These are phyloP conservation scores for Slavum lentiscoides DNA, from an alignment of 2,888 invertebrate species.

Conservation along the genomic window DNA sequence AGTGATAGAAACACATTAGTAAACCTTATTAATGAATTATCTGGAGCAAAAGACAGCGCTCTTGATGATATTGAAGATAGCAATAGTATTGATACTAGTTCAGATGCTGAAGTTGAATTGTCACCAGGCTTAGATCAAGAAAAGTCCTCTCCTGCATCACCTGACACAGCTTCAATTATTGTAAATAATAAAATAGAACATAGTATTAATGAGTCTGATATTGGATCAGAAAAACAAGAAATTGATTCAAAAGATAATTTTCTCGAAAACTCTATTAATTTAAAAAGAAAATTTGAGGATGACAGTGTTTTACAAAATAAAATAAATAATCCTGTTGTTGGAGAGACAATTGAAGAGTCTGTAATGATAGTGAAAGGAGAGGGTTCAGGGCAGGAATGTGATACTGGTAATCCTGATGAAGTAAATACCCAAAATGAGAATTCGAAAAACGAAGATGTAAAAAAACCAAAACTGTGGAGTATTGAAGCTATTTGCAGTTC, in stretches of 20 bases:
- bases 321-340: slow-evolving; percentile 60
- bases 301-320: slow-evolving; percentile 66
- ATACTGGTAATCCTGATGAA: slow-evolving; percentile 70
- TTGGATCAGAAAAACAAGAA: slow-evolving; percentile 9
- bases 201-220: slow-evolving; percentile 14
- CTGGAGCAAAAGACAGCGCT: slow-evolving; percentile 60
- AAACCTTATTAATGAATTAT: slow-evolving; percentile 74
- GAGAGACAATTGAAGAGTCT: slow-evolving; percentile 76
- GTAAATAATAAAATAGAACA: slow-evolving; percentile 21
- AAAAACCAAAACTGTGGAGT: slow-evolving; percentile 58
- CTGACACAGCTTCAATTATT: background rate
- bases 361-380: slow-evolving; percentile 72
- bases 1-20: slow-evolving; percentile 82
- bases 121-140: slow-evolving; percentile 58
- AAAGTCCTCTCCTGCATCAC: slow-evolving; percentile 59
- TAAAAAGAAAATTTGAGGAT: slow-evolving; percentile 67
- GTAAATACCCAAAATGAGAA: slow-evolving; percentile 54
- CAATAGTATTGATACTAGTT: slow-evolving; percentile 57
- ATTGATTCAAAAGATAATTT: slow-evolving; percentile 2
- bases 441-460: slow-evolving; percentile 54
- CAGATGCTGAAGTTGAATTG: slow-evolving; percentile 58
- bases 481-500: slow-evolving; percentile 58
- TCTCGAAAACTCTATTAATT: slow-evolving; percentile 11
- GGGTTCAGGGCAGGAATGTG: slow-evolving; percentile 73
- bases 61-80: slow-evolving; percentile 58